Conservation (phyloP, 2,113 vertebrate species). For the Phylloscopus trochilus region DNA sequence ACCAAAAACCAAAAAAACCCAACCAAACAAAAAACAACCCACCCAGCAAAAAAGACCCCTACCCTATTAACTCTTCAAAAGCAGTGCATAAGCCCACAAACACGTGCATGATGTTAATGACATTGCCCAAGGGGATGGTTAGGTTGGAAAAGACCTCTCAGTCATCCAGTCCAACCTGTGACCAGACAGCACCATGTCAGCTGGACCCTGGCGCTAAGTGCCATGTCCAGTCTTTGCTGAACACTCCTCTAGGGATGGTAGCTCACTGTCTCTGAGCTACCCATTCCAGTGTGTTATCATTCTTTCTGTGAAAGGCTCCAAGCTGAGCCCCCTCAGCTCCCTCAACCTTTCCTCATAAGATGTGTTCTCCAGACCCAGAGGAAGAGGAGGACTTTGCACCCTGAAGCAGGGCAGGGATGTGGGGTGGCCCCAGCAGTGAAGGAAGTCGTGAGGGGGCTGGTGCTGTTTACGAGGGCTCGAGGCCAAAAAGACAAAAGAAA, state of each 20-base stretch:
- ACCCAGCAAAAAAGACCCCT: neutral
- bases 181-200: neutral
- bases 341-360: neutral
- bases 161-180: neutral
- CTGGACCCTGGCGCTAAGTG: no score
- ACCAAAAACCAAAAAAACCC: no score
- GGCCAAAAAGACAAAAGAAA: neutral
- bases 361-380: neutral
- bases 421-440: neutral
- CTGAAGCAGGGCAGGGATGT: neutral
- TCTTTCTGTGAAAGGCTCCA: neutral
- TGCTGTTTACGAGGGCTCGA: neutral
- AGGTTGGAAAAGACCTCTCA: neutral
- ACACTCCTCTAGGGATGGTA: neutral
- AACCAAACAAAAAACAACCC: no score
- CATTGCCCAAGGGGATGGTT: neutral
- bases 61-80: neutral
- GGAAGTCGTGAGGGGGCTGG: fast-evolving
- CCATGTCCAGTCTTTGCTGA: neutral
- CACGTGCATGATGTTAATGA: fast-evolving
- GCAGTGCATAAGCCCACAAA: neutral
- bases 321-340: neutral
- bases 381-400: fast-evolving
- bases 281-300: neutral
- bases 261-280: neutral